Evolutionary conservation across 1,140 invertebrate genomes (phyloP), one percentile per base, ranked within the genome.

Genomic region (Agrilus planipennis): DNA sequence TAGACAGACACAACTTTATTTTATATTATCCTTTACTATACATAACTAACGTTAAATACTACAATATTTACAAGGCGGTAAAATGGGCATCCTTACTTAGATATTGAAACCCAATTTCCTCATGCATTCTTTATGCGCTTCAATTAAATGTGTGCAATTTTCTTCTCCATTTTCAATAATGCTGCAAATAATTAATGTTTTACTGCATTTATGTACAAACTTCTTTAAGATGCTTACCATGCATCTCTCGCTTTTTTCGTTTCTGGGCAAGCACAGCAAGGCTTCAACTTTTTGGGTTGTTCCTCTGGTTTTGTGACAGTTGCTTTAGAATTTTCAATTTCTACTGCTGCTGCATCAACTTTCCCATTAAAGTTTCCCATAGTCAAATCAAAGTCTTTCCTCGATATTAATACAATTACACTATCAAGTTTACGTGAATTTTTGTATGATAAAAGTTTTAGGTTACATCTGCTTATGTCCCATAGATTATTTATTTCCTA

Each of bases 261-360:
- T 70, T 97, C 93, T 1, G 92, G 93, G 70, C 94, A 98, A 32
- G 92, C 92, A 71, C 94, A 98, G 56, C 93, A 98, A 12, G 94
- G 84, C 64, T 96, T 97, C 36, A 87, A 67, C 61, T 89, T 89
- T 31, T 76, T 76, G 7, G 77, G 75, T 39, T 70, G 73, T 44
- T 70, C 66, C 11, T 54, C 54, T 7, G 52, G 12, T 43, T 35
- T 11, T 32, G 39, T n/a, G n/a, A n/a, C n/a, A n/a, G n/a, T n/a
- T n/a, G n/a, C n/a, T 5, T 41, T 43, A n/a, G 22, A 7, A 18
- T 42, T 21, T 6, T 34, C 31, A 12, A 32, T 19, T 28, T 54
- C 59, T 35, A 57, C 51, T 2, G 60, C 50, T 2, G 52, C 58
- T 14, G 54, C 46, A 45, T 62, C 62, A 6, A 62, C 52, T 51